Base-by-base conservation (phyloP, 2,888 invertebrate genomes). In the Drosophila fungiperda region DNA sequence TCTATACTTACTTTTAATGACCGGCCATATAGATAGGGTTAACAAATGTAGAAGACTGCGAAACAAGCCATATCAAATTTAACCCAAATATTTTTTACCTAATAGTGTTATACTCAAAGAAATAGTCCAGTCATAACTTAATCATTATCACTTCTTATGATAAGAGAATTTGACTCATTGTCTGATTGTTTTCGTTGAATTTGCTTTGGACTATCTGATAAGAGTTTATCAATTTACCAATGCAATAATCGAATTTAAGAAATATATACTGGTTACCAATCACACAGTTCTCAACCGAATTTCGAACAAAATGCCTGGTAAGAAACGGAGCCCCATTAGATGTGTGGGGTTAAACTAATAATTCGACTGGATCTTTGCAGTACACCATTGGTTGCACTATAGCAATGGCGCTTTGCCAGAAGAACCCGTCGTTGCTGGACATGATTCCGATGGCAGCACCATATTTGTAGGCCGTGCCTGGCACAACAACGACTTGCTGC, bases 401-500 rank as follows among this genome's bases (percentile, higher is more conserved):
- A 94, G 93, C 0, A 62, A 78, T 58, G 92, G 91, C 36, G 59
- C 69, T 12, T 38, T 91, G 23, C 83, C 92, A 2, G 70, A 82
- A 20, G 66, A 78, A 23, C 95, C 95, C 2, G 94, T 96, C 0
- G 83, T 85, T 8, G 95, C 95, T 50, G 97, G 97, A 29, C 94
- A 94, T 2, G 97, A 97, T 87, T 92, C 92, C 17, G 96, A 97
- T 82, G 97, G 97, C 0, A 94, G 94, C 1, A 94, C 94, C 59
- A 96, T 97, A 85, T 97, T 95, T 91, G 96, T 97, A 0, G 97
- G 97, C 0, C 94, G 97, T 58, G 95, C 95, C 0, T 94, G 93
- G 66, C 95, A 96, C 84, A 94, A 94, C 68, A 96, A 94, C 26
- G 95, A 95, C 82, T 93, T 94, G 93, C 76, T 95, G 40, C 95